phyloP scores from a whole-genome alignment of 2,113 vertebrate species.

The Pedionomus torquatus region DNA sequence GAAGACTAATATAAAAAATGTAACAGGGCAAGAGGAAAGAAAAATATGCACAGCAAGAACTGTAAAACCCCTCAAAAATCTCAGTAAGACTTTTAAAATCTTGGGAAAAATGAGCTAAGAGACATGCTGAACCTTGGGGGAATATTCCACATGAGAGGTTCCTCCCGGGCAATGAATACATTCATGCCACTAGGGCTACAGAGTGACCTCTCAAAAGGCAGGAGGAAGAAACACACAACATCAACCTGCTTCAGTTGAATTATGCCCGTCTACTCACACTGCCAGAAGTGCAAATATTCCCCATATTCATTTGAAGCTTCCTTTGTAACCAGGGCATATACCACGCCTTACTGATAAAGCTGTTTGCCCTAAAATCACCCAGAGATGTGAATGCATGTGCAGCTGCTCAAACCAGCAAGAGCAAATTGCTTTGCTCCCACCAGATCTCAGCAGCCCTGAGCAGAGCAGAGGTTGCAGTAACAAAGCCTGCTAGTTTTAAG shows the following conservation, averaged over 20 bases:
- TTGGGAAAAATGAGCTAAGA: not conserved
- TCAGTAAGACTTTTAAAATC: not conserved
- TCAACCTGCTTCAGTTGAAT: not conserved
- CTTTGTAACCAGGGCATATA: accelerated
- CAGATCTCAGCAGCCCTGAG: not conserved
- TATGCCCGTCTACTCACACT: not conserved
- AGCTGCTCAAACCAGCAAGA: not conserved
- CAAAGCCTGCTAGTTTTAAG: not conserved
- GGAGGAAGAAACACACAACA: not conserved
- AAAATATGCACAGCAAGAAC: not conserved
- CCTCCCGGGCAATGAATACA: not conserved
- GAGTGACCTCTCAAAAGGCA: not conserved
- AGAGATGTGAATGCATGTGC: not conserved
- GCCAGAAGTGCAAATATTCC: not conserved
- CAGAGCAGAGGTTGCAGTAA: not conserved
- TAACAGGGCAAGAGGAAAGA: not conserved
- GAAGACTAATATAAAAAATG: not conserved
- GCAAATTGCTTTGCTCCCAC: not conserved
- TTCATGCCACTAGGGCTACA: not conserved
- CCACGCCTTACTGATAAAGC: not conserved
- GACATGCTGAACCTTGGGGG: not conserved
- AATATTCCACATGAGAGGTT: not conserved
- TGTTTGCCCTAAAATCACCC: not conserved
- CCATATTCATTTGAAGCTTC: not conserved
- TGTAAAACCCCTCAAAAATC: not conserved